Evolutionary conservation across 2,797 vertebrate genomes (phyloP).

Genomic region (Hafferia zeledoni): DNA sequence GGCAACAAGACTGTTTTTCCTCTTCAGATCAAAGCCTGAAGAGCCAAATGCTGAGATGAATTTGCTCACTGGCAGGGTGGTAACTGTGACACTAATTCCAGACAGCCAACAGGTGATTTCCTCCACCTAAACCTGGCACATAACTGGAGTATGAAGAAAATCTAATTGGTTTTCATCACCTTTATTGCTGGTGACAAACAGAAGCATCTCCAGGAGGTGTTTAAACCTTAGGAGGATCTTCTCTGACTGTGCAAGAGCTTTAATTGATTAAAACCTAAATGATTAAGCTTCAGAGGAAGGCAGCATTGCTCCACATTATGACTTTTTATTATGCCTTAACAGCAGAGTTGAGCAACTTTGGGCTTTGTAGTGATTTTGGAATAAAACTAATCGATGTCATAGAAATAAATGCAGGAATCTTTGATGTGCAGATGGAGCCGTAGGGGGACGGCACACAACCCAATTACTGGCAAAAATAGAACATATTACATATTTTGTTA

Average conservation of each 20-base stretch:
- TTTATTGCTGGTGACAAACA: not conserved
- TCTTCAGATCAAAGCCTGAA: not conserved
- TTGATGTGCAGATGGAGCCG: not conserved
- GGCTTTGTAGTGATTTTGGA: slow-evolving; percentile 16
- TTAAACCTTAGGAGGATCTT: not conserved
- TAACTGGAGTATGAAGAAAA: not conserved
- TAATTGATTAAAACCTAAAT: not conserved
- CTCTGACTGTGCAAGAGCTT: not conserved
- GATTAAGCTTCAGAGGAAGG: not conserved
- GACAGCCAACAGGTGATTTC: not conserved
- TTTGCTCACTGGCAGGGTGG: not conserved
- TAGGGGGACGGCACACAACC: not conserved
- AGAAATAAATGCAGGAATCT: not conserved
- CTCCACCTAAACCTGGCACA: not conserved
- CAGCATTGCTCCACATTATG: not conserved
- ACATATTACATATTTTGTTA: not conserved
- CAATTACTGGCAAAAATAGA: not conserved
- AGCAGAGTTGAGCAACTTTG: not conserved
- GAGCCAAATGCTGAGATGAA: not conserved
- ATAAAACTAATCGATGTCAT: not conserved
- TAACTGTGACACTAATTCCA: not conserved
- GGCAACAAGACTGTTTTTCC: not conserved
- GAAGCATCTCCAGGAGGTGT: not conserved
- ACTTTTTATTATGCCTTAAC: not conserved
- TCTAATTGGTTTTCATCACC: not conserved